These are phyloP conservation scores for Danio choprae DNA, from an alignment of 2,797 vertebrate genomes.

Conservation along the genomic window DNA sequence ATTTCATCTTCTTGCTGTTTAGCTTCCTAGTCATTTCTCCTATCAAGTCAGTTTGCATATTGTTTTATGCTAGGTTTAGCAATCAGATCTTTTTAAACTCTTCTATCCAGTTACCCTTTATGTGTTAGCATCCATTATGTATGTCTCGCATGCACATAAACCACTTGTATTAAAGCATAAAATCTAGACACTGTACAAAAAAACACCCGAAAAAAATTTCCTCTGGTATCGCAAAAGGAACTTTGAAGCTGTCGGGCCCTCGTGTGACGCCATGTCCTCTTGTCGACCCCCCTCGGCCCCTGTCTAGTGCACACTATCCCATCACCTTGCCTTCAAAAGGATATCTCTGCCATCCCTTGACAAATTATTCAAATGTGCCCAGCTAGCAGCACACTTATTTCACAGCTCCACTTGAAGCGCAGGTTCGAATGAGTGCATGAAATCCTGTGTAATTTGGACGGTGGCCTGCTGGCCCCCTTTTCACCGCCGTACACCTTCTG, in stretches of 20 bases:
- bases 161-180: not conserved
- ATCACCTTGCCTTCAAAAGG: conserved; percentile 38
- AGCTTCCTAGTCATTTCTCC: not conserved
- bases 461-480: conserved; percentile 49
- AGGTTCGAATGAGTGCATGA: conserved; percentile 67
- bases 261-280: conserved; percentile 58
- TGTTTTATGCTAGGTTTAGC: not conserved
- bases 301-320: conserved; percentile 50
- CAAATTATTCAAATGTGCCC: conserved; percentile 75
- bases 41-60: not conserved
- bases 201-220: conserved; percentile 19
- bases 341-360: conserved; percentile 55
- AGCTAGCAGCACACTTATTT: conserved; percentile 68
- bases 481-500: conserved; percentile 10
- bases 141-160: not conserved
- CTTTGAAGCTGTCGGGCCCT: conserved; percentile 68
- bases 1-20: not conserved
- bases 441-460: conserved; percentile 69
- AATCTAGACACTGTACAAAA: not conserved
- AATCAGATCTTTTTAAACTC: not conserved
- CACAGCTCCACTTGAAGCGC: conserved; percentile 70
- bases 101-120: not conserved
- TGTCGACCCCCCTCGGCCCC: conserved; percentile 50
- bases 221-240: conserved; percentile 60
- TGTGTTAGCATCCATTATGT: not conserved